These are phyloP conservation scores for Thamnophis elegans DNA, from an alignment of 2,797 vertebrate species.

Conservation along the genomic window DNA sequence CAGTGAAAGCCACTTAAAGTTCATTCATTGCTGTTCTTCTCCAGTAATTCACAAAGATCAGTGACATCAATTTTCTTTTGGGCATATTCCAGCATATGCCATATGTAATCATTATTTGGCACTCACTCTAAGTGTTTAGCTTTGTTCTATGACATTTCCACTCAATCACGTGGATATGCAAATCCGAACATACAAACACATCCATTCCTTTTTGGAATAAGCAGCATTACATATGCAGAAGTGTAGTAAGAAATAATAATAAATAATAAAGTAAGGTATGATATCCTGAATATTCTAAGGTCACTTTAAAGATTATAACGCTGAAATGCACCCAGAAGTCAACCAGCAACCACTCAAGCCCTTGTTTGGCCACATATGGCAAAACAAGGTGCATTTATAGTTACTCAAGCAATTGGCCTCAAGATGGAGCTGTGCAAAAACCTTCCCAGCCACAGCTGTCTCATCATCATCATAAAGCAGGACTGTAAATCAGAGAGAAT, in stretches of 20 bases:
- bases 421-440: neutral
- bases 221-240: neutral
- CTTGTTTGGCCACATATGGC: neutral
- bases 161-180: neutral
- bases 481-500: neutral
- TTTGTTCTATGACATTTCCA: neutral
- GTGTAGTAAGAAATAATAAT: neutral
- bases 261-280: neutral
- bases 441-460: neutral
- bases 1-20: neutral
- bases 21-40: neutral
- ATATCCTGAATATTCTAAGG: neutral
- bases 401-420: neutral
- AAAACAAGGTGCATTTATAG: neutral
- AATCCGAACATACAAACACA: neutral
- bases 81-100: neutral
- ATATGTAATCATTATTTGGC: neutral
- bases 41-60: constrained; percentile 8
- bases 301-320: neutral
- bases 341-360: neutral
- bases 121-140: constrained; percentile 2
- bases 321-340: neutral
- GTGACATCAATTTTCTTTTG: neutral
- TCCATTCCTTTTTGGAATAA: neutral
- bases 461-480: neutral